Conservation (phyloP, 2,888 invertebrate species). For the Leptopilina myrica region DNA sequence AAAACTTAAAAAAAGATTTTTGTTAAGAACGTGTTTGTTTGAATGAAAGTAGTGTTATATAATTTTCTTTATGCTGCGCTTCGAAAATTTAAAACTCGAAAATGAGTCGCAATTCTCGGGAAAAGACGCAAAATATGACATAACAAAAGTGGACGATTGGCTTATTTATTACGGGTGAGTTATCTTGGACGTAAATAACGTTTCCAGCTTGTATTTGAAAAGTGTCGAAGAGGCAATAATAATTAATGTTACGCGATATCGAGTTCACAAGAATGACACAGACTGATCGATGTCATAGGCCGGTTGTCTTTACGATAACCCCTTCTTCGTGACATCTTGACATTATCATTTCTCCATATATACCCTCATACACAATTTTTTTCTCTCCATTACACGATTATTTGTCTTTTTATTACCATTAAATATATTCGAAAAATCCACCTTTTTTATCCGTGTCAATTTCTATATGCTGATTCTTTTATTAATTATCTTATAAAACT, state of each 20-base stretch:
- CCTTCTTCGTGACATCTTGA: constrained; percentile 68
- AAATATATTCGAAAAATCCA: not conserved
- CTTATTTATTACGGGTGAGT: constrained; percentile 46
- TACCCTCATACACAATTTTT: constrained; percentile 50
- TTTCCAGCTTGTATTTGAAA: constrained; percentile 62
- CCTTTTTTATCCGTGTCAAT: constrained; percentile 2
- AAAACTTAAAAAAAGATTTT: no score
- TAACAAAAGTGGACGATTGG: constrained; percentile 41
- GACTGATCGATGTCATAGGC: constrained; percentile 76
- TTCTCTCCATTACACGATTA: constrained; percentile 4
- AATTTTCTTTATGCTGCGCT: no score
- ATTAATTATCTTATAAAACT: not conserved
- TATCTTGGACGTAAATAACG: constrained; percentile 61
- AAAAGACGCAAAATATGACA: constrained; percentile 26
- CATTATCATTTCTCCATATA: constrained; percentile 68
- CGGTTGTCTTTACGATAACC: constrained; percentile 73
- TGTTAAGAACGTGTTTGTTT: no score
- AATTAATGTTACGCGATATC: constrained; percentile 74
- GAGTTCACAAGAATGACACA: constrained; percentile 69
- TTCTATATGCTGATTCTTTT: no score
- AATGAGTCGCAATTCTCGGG: not conserved
- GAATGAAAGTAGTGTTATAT: not conserved
- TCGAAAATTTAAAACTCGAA: not conserved
- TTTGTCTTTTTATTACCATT: not conserved
- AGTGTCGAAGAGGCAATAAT: constrained; percentile 76